A percentile compares a stretch with the other conserved stretches of the same genome.
phyloP scores from a whole-genome alignment of 2,797 vertebrate genomes.

The Leptoclinus maculatus region DNA sequence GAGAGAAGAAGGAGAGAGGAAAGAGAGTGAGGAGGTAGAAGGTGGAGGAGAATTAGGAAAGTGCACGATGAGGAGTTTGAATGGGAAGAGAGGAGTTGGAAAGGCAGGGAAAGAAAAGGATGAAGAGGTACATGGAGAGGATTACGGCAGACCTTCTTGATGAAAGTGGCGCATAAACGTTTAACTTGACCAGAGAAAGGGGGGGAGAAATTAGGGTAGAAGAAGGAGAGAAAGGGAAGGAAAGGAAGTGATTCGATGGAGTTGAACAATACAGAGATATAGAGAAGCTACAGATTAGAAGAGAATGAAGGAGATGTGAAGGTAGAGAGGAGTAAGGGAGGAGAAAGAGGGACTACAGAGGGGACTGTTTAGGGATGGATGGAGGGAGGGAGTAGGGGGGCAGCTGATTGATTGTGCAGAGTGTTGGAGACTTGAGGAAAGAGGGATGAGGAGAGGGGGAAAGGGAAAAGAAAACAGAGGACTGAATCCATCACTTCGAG shows the following conservation, averaged over 20 bases:
- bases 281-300: constrained; percentile 21
- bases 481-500: constrained; percentile 88
- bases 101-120: neutral
- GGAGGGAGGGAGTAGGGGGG: constrained; percentile 71
- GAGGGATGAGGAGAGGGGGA: constrained; percentile 69
- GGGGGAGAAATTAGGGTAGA: neutral
- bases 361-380: constrained; percentile 77
- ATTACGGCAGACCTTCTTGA: constrained; percentile 19
- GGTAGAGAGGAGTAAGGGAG: constrained; percentile 69
- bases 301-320: constrained; percentile 39
- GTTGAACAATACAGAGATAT: constrained; percentile 2
- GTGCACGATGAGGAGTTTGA: constrained; percentile 14
- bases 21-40: constrained; percentile 15
- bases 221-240: neutral
- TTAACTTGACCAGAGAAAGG: constrained; percentile 27
- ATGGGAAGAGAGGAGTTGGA: constrained; percentile 5
- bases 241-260: constrained; percentile 7
- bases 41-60: constrained; percentile 20
- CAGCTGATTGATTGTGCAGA: constrained; percentile 79
- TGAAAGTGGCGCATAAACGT: constrained; percentile 30
- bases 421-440: constrained; percentile 78
- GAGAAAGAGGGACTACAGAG: constrained; percentile 75
- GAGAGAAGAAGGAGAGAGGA: neutral
- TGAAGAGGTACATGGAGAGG: neutral
- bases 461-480: constrained; percentile 83